Evolutionary conservation across 2,113 vertebrate genomes (phyloP), one percentile per base, ranked within the genome.

Genomic region (Theropithecus gelada): DNA sequence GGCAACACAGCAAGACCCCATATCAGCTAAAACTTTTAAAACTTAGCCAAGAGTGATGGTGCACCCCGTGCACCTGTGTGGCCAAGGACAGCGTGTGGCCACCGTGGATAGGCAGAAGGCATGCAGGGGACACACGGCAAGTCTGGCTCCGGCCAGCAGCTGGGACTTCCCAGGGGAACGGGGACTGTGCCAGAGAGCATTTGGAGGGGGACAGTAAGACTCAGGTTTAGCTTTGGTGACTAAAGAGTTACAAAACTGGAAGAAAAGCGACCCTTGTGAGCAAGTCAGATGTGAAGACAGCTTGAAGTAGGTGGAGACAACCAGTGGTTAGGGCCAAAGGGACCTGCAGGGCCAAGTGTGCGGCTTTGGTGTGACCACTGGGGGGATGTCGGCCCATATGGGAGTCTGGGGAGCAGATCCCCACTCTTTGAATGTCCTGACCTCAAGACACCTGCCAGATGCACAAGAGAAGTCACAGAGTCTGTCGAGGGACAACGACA

Each of bases 301-400:
- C 73, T 48, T 9, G 48, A 50, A 50, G 59, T 27, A 32, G 8
- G 70, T 61, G 32, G 52, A 59, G 12, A 73, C 35, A 16, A 25
- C 48, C 0, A 20, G 23, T 38, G 1, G 8, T 22, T 72, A 20
- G 72, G 9, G 22, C 22, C 11, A 40, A 14, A 23, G 23, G 23
- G 40, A 25, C n/a, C 35, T 1, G n/a, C 66, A 68, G 66, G 66
- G 66, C 66, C 61, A 32, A 6, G 61, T 13, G 27, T 64, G 61
- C 2, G 23, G 17, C 75, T 59, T 3, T 6, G 20, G 27, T 12
- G 27, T 45, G 20, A 13, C 68, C 1, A 0, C 6, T 20, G 18
- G 27, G 3, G 5, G 48, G 57, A 9, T 25, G 3, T 18, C 20
- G 1, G 38, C 57, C 93, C 23, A 0, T 73, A 5, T 3, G 48